phyloP scores from a whole-genome alignment of 1,140 invertebrate species.

The Adelges cooleyi region DNA sequence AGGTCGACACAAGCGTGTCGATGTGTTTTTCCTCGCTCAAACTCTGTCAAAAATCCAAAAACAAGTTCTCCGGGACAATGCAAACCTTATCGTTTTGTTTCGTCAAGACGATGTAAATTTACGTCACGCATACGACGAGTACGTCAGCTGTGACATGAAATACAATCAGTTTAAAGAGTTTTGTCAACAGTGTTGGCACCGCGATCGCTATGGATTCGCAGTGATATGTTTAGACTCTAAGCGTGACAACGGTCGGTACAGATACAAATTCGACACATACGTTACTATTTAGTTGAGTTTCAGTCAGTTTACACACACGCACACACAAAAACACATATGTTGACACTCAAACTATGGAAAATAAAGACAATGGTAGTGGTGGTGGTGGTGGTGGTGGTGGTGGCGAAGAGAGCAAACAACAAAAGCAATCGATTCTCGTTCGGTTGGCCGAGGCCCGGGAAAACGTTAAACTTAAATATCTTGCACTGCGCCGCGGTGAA shows the following conservation, averaged over 20 bases:
- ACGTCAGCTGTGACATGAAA: slow-evolving; percentile 37
- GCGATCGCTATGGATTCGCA: slow-evolving; percentile 34
- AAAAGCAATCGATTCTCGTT: too few species aligned
- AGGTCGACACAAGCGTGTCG: slow-evolving; percentile 37
- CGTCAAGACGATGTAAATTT: slow-evolving; percentile 40
- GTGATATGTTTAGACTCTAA: too few species aligned
- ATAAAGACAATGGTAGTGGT: too few species aligned
- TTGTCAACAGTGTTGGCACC: slow-evolving; percentile 31
- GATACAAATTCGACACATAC: too few species aligned
- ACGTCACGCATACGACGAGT: slow-evolving; percentile 39
- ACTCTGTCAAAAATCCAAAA: slow-evolving; percentile 39
- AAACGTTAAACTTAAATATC: not conserved
- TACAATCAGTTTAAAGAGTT: slow-evolving; percentile 30
- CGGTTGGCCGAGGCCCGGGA: too few species aligned
- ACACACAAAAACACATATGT: too few species aligned
- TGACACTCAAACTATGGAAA: too few species aligned
- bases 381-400: too few species aligned
- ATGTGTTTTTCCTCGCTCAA: slow-evolving; percentile 38
- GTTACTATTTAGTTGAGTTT: too few species aligned
- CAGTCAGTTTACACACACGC: too few species aligned
- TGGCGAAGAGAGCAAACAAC: too few species aligned
- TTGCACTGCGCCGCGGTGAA: not conserved
- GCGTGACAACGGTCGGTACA: too few species aligned
- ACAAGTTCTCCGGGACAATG: slow-evolving; percentile 40
- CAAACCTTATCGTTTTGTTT: slow-evolving; percentile 38